These are phyloP conservation scores for Zhuqinia jingwanae DNA, from an alignment of 2,888 invertebrate genomes.

Conservation along the genomic window DNA sequence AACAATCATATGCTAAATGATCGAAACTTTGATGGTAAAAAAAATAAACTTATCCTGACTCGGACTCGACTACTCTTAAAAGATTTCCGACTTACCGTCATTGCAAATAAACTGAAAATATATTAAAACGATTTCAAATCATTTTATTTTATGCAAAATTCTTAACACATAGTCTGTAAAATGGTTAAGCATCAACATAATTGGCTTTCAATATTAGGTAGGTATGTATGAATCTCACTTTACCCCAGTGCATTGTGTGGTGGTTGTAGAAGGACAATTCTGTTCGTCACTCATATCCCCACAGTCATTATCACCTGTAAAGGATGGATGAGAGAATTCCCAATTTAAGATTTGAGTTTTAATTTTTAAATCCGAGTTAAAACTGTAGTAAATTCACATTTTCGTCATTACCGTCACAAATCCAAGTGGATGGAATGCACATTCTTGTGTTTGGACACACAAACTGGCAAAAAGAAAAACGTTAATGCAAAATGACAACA, in stretches of 20 bases:
- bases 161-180: too few species aligned
- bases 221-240: background rate
- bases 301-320: slow-evolving; percentile 29
- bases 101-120: slow-evolving; percentile 33
- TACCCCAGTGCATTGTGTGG: slow-evolving; percentile 44
- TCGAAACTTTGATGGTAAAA: background rate
- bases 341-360: too few species aligned
- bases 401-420: background rate
- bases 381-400: too few species aligned
- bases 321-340: too few species aligned
- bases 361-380: too few species aligned
- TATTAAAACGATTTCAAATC: background rate
- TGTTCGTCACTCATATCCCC: slow-evolving; percentile 23
- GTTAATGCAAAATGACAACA: background rate
- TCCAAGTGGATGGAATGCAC: slow-evolving; percentile 7
- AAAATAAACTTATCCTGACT: background rate
- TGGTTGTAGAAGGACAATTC: slow-evolving; percentile 1
- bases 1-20: too few species aligned
- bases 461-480: slow-evolving; percentile 9
- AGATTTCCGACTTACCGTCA: background rate
- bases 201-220: background rate
- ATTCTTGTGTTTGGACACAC: background rate
- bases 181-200: too few species aligned
- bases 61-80: background rate
- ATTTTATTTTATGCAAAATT: too few species aligned